Evolutionary conservation across 1,140 invertebrate genomes (phyloP).

Genomic region (Diuraphis noxia): DNA sequence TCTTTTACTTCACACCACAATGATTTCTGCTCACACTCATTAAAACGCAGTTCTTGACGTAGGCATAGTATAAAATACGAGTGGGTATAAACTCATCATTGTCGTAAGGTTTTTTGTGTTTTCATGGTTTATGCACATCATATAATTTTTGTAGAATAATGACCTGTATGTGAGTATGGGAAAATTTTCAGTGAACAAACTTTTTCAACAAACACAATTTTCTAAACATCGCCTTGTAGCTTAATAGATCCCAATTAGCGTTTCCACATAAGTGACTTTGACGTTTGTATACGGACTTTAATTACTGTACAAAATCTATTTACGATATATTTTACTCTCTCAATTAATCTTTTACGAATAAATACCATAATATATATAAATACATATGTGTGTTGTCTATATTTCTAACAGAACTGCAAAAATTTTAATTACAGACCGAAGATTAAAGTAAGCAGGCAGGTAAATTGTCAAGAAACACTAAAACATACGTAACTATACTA

Average conservation of each 20-base stretch:
- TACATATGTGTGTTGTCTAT: background rate
- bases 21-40: background rate
- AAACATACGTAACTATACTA: background rate
- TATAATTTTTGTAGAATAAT: background rate
- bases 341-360: background rate
- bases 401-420: background rate
- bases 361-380: background rate
- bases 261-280: background rate
- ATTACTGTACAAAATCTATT: background rate
- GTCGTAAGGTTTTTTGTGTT: background rate
- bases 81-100: background rate
- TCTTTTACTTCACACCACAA: background rate
- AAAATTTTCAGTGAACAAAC: background rate
- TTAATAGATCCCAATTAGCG: background rate
- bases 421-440: background rate
- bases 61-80: background rate
- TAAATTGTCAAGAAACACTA: background rate
- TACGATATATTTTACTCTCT: background rate
- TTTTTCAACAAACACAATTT: background rate
- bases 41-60: background rate
- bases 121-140: background rate
- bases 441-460: background rate
- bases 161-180: background rate
- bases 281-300: background rate
- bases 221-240: background rate